A percentile compares a stretch with the other conserved stretches of the same genome.
Conservation (phyloP, 64 coral and sea anemone genomes). For the Cladopsammia gracilis region DNA sequence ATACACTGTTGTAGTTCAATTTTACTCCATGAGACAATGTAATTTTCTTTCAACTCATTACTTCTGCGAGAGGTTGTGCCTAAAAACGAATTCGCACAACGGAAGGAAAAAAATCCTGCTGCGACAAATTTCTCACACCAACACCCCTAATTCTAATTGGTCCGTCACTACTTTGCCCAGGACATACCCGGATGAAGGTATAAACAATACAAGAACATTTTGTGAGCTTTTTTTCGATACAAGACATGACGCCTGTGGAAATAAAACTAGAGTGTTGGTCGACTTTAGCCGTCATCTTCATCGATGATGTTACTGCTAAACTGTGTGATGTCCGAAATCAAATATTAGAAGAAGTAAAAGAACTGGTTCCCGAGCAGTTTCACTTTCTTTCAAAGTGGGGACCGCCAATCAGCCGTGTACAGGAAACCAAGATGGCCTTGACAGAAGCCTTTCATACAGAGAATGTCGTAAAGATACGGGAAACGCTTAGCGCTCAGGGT, state of each 20-base stretch:
- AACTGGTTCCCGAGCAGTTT: conserved; percentile 8
- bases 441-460: conserved; percentile 11
- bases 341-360: conserved; percentile 2
- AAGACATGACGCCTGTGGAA: background rate
- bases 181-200: no score
- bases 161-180: no score
- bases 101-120: no score
- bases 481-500: background rate
- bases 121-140: no score
- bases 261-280: background rate
- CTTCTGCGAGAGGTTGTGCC: no score
- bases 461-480: background rate
- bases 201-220: no score
- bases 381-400: conserved; percentile 8
- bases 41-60: no score
- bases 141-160: no score
- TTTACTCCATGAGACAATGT: no score
- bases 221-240: no score
- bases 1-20: background rate
- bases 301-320: background rate
- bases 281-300: conserved; percentile 16
- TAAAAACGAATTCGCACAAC: no score
- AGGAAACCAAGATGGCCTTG: background rate
- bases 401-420: conserved; percentile 6
- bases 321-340: background rate